Evolutionary conservation across 2,113 vertebrate species (phyloP).

Genomic region (Cacatua alba): DNA sequence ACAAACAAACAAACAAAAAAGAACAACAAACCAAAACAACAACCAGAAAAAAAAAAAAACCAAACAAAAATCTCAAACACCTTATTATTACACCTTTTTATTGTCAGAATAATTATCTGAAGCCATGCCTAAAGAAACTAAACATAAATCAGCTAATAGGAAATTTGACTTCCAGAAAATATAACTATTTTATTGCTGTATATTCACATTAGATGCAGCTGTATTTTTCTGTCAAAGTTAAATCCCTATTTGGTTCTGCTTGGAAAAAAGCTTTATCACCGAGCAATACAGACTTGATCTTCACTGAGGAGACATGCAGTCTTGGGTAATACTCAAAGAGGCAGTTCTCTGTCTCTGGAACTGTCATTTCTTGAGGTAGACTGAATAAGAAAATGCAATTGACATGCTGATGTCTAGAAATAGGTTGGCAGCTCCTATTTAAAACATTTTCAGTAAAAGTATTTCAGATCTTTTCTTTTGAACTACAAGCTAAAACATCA

Average conservation of each 20-base stretch:
- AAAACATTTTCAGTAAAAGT: background rate
- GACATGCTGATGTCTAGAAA: background rate
- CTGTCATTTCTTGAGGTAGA: background rate
- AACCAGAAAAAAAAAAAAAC: background rate
- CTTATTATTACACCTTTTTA: background rate
- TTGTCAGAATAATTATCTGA: background rate
- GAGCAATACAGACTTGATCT: background rate
- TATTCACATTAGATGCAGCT: background rate
- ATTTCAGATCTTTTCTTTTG: background rate
- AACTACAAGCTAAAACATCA: background rate
- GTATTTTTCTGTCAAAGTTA: background rate
- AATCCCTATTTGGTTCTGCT: background rate
- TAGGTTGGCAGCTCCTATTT: background rate
- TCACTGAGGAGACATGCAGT: background rate
- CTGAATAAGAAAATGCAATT: background rate
- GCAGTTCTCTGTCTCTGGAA: background rate
- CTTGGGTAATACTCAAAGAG: background rate
- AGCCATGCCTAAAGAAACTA: background rate
- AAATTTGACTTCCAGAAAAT: background rate
- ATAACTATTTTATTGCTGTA: background rate
- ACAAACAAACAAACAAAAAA: rapidly evolving
- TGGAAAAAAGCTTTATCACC: background rate
- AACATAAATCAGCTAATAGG: background rate
- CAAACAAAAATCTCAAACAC: background rate
- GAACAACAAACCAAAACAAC: background rate